Conservation (phyloP, 2,113 vertebrate genomes). For the Heliornis fulica region DNA sequence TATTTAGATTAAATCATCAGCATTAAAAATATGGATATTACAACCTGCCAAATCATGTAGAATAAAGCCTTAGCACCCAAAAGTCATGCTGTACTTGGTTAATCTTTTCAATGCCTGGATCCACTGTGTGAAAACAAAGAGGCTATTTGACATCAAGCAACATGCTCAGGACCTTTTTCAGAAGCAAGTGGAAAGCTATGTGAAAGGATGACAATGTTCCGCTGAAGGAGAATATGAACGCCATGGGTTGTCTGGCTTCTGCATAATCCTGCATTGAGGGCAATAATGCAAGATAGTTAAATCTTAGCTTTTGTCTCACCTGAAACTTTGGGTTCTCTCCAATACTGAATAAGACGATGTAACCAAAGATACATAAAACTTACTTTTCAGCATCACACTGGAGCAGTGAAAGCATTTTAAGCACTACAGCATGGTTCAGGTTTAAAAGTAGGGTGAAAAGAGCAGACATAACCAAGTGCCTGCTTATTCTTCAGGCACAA, state of each 20-base stretch:
- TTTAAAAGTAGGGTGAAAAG: not conserved
- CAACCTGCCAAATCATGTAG: not conserved
- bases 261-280: not conserved
- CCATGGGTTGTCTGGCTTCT: not conserved
- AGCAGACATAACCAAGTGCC: not conserved
- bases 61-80: not conserved
- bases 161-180: not conserved
- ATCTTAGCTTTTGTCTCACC: not conserved
- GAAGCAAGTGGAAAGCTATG: not conserved
- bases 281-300: not conserved
- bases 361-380: not conserved
- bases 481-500: constrained; percentile 8
- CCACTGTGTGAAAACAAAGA: not conserved
- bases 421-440: not conserved
- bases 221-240: not conserved
- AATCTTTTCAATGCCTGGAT: not conserved
- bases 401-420: not conserved
- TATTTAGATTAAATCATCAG: not conserved
- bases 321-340: not conserved
- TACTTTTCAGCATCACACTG: not conserved
- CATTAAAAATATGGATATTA: not conserved
- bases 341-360: not conserved
- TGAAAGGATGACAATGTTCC: not conserved
- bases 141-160: not conserved
- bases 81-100: not conserved